Conservation (phyloP, 2,797 vertebrate species). For the Silurus lanzhouensis region DNA sequence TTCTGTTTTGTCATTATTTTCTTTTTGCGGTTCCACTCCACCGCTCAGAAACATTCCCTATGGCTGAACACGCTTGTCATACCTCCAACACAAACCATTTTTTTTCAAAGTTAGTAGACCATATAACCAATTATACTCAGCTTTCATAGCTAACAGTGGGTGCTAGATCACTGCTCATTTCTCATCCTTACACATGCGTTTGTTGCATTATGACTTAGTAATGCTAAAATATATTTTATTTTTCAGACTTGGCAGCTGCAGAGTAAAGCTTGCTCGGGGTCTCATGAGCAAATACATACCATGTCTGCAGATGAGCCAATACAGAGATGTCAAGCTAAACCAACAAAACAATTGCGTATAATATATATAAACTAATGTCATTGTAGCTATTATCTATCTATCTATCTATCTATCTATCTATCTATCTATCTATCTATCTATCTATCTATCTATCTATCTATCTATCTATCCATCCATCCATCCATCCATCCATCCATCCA, state of each 20-base stretch:
- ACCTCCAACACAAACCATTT: conserved; percentile 52
- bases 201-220: not conserved
- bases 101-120: conserved; percentile 51
- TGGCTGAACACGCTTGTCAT: conserved; percentile 41
- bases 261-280: not conserved
- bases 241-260: not conserved
- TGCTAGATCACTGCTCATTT: conserved; percentile 5
- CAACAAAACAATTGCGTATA: not conserved
- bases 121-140: conserved; percentile 48
- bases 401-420: not conserved
- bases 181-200: not conserved
- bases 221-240: not conserved
- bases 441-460: conserved; percentile 2
- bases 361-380: not conserved
- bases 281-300: conserved; percentile 1
- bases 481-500: too few relatives aligned
- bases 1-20: conserved; percentile 9
- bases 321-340: not conserved
- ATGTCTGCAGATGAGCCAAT: not conserved
- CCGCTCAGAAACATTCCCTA: conserved; percentile 29
- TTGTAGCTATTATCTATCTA: not conserved
- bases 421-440: conserved; percentile 3
- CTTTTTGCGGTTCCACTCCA: not conserved
- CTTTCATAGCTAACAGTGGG: conserved; percentile 39
- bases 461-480: not conserved